Conservation (phyloP, 2,113 vertebrate genomes). For the Tylochromis polylepis region DNA sequence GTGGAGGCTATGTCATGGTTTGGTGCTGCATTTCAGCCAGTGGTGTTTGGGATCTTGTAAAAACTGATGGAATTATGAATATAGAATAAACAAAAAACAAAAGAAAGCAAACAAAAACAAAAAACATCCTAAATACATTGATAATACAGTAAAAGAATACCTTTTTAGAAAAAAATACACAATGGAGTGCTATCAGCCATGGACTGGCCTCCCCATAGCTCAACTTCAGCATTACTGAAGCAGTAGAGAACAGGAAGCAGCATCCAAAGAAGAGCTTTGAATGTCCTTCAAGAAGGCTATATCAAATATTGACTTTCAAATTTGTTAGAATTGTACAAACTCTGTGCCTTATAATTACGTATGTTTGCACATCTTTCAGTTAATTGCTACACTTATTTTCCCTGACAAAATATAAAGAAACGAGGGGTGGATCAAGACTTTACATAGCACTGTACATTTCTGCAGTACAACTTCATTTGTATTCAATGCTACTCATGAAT, state of each 20-base stretch:
- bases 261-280: neutral
- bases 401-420: neutral
- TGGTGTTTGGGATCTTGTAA: accelerated
- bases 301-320: neutral
- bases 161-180: neutral
- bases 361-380: neutral
- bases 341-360: neutral
- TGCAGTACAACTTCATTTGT: neutral
- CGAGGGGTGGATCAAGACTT: neutral
- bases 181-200: neutral
- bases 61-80: neutral
- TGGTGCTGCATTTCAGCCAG: neutral
- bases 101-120: neutral
- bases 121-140: neutral
- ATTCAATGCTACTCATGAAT: neutral
- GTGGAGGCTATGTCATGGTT: neutral
- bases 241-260: neutral
- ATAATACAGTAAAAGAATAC: neutral
- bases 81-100: neutral
- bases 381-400: neutral
- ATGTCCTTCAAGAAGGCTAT: neutral
- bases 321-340: accelerated
- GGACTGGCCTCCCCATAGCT: neutral
- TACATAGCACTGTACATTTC: neutral
- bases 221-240: neutral